Percentiles rank a stretch among this genome's conserved stretches.
These are phyloP conservation scores for Ceyx cyanopectus DNA, from an alignment of 2,113 vertebrate genomes.

Conservation along the genomic window DNA sequence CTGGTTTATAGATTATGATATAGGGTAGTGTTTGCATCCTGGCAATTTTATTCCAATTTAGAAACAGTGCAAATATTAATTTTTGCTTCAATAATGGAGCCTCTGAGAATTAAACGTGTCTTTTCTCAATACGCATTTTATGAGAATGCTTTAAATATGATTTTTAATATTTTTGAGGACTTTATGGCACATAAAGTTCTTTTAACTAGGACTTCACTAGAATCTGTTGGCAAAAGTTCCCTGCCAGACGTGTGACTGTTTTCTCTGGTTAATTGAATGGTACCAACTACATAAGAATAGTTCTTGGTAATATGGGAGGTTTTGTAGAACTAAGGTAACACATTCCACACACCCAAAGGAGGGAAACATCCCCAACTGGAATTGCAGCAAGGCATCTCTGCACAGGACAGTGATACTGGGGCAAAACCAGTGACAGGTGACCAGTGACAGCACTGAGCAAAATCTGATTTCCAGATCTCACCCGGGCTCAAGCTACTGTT, in stretches of 20 bases:
- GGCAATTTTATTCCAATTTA: conserved; percentile 90
- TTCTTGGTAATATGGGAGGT: conserved; percentile 12
- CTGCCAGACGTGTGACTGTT: conserved; percentile 80
- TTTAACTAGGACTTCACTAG: conserved; percentile 82
- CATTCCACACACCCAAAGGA: not conserved
- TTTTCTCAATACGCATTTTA: conserved; percentile 82
- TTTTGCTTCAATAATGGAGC: conserved; percentile 90
- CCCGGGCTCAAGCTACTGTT: no score
- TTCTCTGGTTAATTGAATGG: conserved; percentile 78
- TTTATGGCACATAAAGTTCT: conserved; percentile 81
- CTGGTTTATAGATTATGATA: conserved; percentile 83
- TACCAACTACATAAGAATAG: conserved; percentile 65
- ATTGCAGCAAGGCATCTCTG: not conserved
- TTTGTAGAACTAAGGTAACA: conserved; percentile 18
- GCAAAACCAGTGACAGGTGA: no score
- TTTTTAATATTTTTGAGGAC: conserved; percentile 92
- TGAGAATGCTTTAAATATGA: conserved; percentile 84
- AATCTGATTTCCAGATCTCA: no score
- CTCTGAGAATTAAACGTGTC: conserved; percentile 82
- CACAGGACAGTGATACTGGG: not conserved
- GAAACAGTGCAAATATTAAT: conserved; percentile 86
- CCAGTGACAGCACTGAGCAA: no score
- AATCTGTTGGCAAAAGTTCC: conserved; percentile 82
- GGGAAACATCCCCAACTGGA: not conserved
- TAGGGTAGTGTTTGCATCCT: conserved; percentile 79